Evolutionary conservation across 2,888 invertebrate species (phyloP), one percentile per base, ranked within the genome.

Genomic region (Eugnorisma glareosa): DNA sequence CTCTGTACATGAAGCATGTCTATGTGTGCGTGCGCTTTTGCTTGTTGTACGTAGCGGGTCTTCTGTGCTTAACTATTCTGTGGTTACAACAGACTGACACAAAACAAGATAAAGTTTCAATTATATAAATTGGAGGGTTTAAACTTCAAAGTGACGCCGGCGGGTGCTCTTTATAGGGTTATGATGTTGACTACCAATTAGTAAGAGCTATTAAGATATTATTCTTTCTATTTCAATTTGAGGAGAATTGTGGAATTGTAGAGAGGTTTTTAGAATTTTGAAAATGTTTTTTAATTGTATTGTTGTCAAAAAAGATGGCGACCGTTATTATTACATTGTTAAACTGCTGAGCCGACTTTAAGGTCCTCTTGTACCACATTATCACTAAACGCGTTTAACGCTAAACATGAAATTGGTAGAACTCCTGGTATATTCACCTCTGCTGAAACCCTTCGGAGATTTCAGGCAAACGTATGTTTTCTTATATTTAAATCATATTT

Each of bases 101-200:
- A 86, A 91, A 91, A 92, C 90, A 92, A 90, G 89, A 90, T 91
- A 88, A 92, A 93, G 90, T 93, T 93, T 92, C 90, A 92, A 93
- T 94, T 94, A 94, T 93, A 92, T 92, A 92, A 94, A 93, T 94
- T 93, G 89, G 91, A 90, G 85, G 89, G 91, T 92, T 92, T 91
- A 89, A 93, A 94, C 91, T 93, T 93, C 91, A 93, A 94, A 94
- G 93, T 91, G 89, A 80, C 73, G 93, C 93, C 91, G 74, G 87
- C 82, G 92, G 93, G 84, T 87, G 84, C 77, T 84, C 88, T 91
- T 89, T 89, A 91, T 91, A 85, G 88, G 85, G 79, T 89, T 88
- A 89, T 86, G 87, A 85, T 86, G 89, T 89, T 82, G 84, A 85
- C 83, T 86, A 87, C 89, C 90, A 91, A 91, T 91, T 91, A 92